Percentiles rank a stretch among this genome's conserved stretches.
Conservation (phyloP, 2,888 invertebrate genomes). For the Quadriops clusia region DNA sequence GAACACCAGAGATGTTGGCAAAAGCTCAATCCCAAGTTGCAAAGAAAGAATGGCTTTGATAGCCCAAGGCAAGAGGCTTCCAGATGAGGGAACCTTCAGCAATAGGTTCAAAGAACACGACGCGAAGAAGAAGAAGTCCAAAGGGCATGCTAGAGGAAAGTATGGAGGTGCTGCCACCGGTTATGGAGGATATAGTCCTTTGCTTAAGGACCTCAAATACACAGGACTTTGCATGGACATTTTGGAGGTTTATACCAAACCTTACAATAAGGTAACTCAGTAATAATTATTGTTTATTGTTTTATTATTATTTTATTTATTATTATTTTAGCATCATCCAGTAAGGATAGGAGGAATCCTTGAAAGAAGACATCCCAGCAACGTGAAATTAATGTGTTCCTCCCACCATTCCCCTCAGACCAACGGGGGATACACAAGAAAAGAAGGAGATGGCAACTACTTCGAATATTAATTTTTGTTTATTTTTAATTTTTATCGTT, state of each 20-base stretch:
- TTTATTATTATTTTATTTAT: constrained; percentile 8
- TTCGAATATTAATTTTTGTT: constrained; percentile 47
- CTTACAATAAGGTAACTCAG: neutral
- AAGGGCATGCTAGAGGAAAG: neutral
- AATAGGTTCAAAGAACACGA: neutral
- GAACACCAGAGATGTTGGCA: constrained; percentile 46
- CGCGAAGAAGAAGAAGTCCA: neutral
- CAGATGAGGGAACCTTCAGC: neutral
- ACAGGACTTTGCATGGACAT: too few species aligned
- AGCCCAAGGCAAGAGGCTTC: too few species aligned
- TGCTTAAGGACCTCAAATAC: too few species aligned
- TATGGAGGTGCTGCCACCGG: too few species aligned
- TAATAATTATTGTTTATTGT: neutral
- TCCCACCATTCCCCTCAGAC: constrained; percentile 70
- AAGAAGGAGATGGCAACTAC: constrained; percentile 60
- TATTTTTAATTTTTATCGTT: too few species aligned
- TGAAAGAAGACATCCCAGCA: constrained; percentile 55
- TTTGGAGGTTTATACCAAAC: neutral
- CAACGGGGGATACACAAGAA: constrained; percentile 69
- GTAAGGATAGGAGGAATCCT: constrained; percentile 50
- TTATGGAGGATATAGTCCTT: too few species aligned
- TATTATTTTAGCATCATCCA: constrained; percentile 40
- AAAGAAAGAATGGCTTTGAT: constrained; percentile 12
- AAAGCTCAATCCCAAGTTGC: constrained; percentile 19
- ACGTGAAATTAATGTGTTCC: constrained; percentile 68